These are phyloP conservation scores for Drosophila pruinosa DNA, from an alignment of 1,140 invertebrate species.

Conservation along the genomic window DNA sequence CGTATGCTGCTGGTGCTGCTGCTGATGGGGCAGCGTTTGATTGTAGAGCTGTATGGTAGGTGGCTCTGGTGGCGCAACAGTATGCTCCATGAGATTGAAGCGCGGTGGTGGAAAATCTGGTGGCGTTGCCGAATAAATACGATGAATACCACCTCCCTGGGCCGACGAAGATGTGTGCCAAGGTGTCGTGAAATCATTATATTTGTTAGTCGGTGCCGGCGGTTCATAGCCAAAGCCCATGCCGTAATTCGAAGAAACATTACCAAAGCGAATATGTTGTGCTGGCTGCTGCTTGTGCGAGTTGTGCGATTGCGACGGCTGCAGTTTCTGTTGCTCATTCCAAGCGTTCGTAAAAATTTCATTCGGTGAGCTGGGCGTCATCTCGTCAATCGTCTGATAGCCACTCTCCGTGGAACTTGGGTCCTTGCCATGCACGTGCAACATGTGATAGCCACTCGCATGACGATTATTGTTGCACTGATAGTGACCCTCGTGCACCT, in stretches of 20 bases:
- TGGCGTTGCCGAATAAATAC: constrained; percentile 68
- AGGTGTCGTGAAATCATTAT: constrained; percentile 51
- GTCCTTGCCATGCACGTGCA: constrained; percentile 54
- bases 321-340: constrained; percentile 44
- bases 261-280: constrained; percentile 14
- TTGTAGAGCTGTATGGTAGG: constrained; percentile 69
- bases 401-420: constrained; percentile 64
- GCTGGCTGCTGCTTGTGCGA: constrained; percentile 26
- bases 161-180: constrained; percentile 41
- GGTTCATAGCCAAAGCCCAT: constrained; percentile 13
- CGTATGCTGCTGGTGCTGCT: constrained; percentile 16
- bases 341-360: constrained; percentile 68
- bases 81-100: constrained; percentile 51
- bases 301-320: constrained; percentile 26
- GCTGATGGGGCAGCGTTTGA: constrained; percentile 53
- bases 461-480: constrained; percentile 67
- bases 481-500: constrained; percentile 79
- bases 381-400: constrained; percentile 73
- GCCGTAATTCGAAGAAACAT: not conserved
- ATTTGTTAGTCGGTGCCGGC: constrained; percentile 14
- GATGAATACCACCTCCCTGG: constrained; percentile 31
- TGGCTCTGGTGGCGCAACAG: constrained; percentile 64
- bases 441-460: constrained; percentile 49
- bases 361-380: constrained; percentile 67
- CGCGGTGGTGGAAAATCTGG: constrained; percentile 76